Conservation (phyloP, 1,140 invertebrate species). For the Leptinotarsa undecemlineata region DNA sequence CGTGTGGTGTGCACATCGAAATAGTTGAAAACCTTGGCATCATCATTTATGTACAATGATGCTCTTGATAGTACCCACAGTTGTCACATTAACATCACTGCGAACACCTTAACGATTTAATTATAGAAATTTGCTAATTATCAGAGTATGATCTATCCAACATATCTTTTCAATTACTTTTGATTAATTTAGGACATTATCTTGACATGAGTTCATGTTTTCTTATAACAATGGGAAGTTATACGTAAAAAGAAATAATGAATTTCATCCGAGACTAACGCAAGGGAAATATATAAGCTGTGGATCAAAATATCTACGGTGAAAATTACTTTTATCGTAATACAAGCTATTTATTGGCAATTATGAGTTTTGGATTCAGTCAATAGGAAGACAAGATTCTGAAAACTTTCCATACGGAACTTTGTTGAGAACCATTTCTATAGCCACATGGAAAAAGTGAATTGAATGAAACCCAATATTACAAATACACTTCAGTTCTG, state of each 20-base stretch:
- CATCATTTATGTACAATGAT: constrained; percentile 4
- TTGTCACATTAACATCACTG: constrained; percentile 2
- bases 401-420: no score
- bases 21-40: not conserved
- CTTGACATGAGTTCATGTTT: constrained; percentile 17
- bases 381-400: no score
- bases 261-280: no score
- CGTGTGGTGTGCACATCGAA: not conserved
- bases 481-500: no score
- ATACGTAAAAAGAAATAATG: not conserved
- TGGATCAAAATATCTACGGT: no score
- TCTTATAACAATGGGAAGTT: not conserved
- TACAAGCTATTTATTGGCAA: no score
- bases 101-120: constrained; percentile 14
- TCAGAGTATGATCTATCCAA: not conserved
- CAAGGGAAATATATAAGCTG: no score
- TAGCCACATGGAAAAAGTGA: no score
- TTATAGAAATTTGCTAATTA: constrained; percentile 20
- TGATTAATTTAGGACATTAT: constrained; percentile 26
- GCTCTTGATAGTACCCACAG: not conserved
- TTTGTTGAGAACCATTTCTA: no score
- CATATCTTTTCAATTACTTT: constrained; percentile 15
- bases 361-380: no score
- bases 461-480: no score
- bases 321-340: no score